A percentile compares a stretch with the other conserved stretches of the same genome.
phyloP scores from a whole-genome alignment of 2,888 invertebrate species.

The Tigriopus californicus region DNA sequence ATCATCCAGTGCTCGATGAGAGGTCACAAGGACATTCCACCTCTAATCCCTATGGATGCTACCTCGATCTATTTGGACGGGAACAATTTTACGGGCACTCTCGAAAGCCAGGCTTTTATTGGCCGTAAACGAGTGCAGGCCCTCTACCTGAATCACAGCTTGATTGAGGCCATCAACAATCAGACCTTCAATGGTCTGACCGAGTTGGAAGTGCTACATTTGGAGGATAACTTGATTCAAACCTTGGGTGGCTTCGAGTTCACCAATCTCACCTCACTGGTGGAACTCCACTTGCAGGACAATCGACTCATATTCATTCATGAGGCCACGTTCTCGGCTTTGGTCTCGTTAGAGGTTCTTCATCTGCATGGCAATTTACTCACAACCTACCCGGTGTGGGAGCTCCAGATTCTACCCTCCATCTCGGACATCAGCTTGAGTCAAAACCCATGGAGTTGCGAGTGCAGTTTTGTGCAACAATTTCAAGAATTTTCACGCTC shows the following conservation, averaged over 20 bases:
- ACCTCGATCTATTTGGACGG: constrained; percentile 85
- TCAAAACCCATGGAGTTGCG: constrained; percentile 12
- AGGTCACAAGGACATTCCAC: constrained; percentile 58
- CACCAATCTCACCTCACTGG: constrained; percentile 54
- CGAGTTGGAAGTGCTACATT: constrained; percentile 39
- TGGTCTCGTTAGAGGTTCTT: constrained; percentile 44
- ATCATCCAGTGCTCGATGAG: constrained; percentile 74
- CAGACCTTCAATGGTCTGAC: constrained; percentile 75
- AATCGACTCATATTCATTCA: constrained; percentile 49
- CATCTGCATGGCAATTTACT: constrained; percentile 52
- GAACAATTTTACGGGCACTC: constrained; percentile 65
- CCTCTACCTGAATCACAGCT: constrained; percentile 69
- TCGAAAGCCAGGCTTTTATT: constrained; percentile 73
- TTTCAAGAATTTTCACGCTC: constrained; percentile 5
- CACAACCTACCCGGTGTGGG: constrained; percentile 47
- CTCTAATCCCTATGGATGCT: constrained; percentile 81
- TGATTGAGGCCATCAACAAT: constrained; percentile 64
- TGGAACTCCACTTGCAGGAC: constrained; percentile 47
- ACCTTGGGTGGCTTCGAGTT: constrained; percentile 63
- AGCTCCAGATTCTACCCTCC: constrained; percentile 27
- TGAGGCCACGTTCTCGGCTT: constrained; percentile 47
- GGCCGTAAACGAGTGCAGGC: constrained; percentile 74
- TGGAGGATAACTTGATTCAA: constrained; percentile 45
- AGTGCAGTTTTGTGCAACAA: constrained; percentile 15
- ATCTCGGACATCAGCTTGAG: neutral